Base-by-base conservation (phyloP, 2,113 vertebrate species). In the Castor canadensis region DNA sequence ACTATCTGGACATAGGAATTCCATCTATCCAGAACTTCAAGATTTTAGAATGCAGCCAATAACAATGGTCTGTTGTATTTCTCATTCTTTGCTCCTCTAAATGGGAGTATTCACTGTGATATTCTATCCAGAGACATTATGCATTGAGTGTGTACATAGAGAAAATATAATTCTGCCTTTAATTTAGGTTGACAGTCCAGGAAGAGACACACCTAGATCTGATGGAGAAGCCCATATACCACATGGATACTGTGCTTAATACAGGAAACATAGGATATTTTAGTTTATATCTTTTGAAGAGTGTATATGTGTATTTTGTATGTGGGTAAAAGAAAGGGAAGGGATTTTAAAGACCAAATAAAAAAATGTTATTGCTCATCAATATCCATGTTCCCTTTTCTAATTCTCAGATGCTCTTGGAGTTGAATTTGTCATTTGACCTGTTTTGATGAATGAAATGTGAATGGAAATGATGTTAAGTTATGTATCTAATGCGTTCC, bases 1-100 rank as follows among this genome's bases (percentile, higher is more conserved):
- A 4, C 6, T 0, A 5, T 19, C 19, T 24, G 16, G 10, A 20
- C 7, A 28, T 19, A 7, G 9, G 20, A 28, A 71, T 45, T 12
- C 9, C 40, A 45, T 13, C 2, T 82, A 72, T 60, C 7, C 47
- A 94, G 60, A 86, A n/a, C 6, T 13, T n/a, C 28, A 11, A 13
- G 6, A 49, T 32, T 79, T 87, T 56, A 87, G 47, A 94, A 87
- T 38, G 47, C 17, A 75, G 28, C 4, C 71, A 40, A 26, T 43
- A 28, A 12, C 3, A 40, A 38, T 5, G 13, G 22, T 69, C 38
- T 35, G 26, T 2, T 11, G 4, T 3, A 71, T 19, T 72, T 56
- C 45, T 60, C 15, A 64, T 45, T 56, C n/a, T 62, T 71, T 2
- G 0, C 22, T 76, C 6, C 76, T 81, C 67, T 88, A 24, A 84